Percentiles rank a stretch among this genome's conserved stretches.
Conservation (phyloP, 2,888 invertebrate species). For the Punctoribates punctum region DNA sequence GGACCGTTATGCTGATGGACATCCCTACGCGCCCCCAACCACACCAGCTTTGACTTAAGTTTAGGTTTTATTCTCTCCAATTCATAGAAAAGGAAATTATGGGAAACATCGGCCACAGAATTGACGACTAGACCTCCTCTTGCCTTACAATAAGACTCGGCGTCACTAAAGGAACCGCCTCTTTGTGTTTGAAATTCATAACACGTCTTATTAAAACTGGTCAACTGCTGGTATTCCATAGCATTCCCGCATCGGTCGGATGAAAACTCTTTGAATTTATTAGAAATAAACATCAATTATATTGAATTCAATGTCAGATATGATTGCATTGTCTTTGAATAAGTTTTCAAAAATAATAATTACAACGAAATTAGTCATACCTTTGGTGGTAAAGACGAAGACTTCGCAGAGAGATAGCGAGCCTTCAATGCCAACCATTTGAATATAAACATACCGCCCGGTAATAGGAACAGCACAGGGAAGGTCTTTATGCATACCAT, state of each 20-base stretch:
- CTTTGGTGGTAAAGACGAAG: slow-evolving; percentile 85
- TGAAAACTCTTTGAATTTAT: slow-evolving; percentile 66
- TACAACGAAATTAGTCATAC: slow-evolving; percentile 54
- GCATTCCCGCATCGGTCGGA: slow-evolving; percentile 70
- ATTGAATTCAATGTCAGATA: not conserved
- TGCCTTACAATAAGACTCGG: slow-evolving; percentile 66
- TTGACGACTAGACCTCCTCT: slow-evolving; percentile 54
- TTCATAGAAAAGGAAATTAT: slow-evolving; percentile 48
- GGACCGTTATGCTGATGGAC: slow-evolving; percentile 67
- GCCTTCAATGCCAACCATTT: slow-evolving; percentile 83
- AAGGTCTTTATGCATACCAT: slow-evolving; percentile 86
- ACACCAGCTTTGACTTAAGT: slow-evolving; percentile 70
- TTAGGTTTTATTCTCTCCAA: slow-evolving; percentile 47
- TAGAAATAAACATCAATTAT: slow-evolving; percentile 34
- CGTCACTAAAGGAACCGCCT: slow-evolving; percentile 77
- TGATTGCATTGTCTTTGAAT: not conserved
- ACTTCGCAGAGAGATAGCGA: slow-evolving; percentile 85
- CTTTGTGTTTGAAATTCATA: slow-evolving; percentile 80
- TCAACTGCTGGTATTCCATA: slow-evolving; percentile 68
- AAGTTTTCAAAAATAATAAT: not conserved
- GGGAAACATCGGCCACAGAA: slow-evolving; percentile 50
- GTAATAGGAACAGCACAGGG: slow-evolving; percentile 76
- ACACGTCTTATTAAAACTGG: slow-evolving; percentile 78
- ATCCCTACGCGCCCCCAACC: slow-evolving; percentile 87
- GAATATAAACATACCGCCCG: slow-evolving; percentile 82